These are phyloP conservation scores for Diadumene lineata DNA, from an alignment of 92 coral and sea anemone species.

Conservation along the genomic window DNA sequence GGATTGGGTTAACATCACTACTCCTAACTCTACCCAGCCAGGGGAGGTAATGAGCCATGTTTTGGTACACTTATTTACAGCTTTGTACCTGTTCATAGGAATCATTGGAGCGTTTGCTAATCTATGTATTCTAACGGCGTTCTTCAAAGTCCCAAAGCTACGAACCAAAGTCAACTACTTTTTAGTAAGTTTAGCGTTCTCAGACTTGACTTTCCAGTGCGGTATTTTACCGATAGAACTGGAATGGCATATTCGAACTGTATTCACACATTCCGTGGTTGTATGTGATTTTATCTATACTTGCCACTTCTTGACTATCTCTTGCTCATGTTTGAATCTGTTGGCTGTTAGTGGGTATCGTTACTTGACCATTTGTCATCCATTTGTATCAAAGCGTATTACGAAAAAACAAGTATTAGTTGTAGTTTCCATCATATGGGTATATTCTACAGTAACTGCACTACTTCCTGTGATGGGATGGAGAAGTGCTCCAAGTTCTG, in stretches of 20 bases:
- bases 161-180: conserved; percentile 66
- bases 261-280: conserved; percentile 52
- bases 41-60: conserved; percentile 38
- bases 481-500: conserved; percentile 44
- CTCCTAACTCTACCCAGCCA: too few relatives aligned
- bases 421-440: conserved; percentile 52
- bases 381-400: conserved; percentile 59
- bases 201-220: conserved; percentile 52
- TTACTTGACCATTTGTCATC: conserved; percentile 69
- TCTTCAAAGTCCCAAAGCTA: conserved; percentile 55
- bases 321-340: conserved; percentile 71
- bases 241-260: conserved; percentile 58
- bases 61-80: conserved; percentile 43
- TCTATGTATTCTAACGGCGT: conserved; percentile 58
- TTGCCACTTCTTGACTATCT: conserved; percentile 45
- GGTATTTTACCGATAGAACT: conserved; percentile 67
- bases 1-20: too few relatives aligned
- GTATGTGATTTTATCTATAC: conserved; percentile 73
- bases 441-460: conserved; percentile 59
- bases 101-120: conserved; percentile 61
- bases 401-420: conserved; percentile 38
- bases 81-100: conserved; percentile 44
- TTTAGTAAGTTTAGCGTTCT: conserved; percentile 67
- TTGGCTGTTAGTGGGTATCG: conserved; percentile 76
- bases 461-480: conserved; percentile 74